These are phyloP conservation scores for Microcebus lehilahytsara DNA, from an alignment of 2,113 vertebrate species.

Conservation along the genomic window DNA sequence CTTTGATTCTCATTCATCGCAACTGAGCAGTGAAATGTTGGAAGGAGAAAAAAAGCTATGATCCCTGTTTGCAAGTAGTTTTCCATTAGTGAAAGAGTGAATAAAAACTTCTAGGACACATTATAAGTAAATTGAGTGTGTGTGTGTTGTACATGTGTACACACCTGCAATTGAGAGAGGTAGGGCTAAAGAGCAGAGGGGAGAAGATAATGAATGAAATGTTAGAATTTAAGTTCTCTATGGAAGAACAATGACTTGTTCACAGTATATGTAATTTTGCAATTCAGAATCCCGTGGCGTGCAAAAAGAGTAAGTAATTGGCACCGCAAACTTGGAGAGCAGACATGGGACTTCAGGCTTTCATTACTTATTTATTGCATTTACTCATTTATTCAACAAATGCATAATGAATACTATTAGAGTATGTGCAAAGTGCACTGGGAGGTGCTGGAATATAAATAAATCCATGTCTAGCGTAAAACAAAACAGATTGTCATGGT, in stretches of 20 bases:
- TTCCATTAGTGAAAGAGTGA: not conserved
- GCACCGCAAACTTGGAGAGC: not conserved
- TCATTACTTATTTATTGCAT: constrained; percentile 71
- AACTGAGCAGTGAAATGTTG: not conserved
- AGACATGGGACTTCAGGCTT: constrained; percentile 44
- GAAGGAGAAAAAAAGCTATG: not conserved
- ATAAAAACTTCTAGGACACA: not conserved
- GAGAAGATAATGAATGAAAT: not conserved
- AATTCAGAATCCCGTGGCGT: not conserved
- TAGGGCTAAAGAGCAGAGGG: not conserved
- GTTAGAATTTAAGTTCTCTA: not conserved
- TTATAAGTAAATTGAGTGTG: not conserved
- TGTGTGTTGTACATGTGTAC: not conserved
- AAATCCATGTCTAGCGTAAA: constrained; percentile 36
- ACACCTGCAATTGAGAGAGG: not conserved
- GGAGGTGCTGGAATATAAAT: constrained; percentile 48
- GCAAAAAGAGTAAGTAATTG: constrained; percentile 49
- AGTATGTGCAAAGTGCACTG: constrained; percentile 31
- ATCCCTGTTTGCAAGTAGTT: not conserved
- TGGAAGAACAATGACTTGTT: constrained; percentile 15
- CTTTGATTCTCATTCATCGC: not conserved
- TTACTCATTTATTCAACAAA: constrained; percentile 69
- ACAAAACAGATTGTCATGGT: constrained; percentile 12
- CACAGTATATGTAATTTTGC: not conserved
- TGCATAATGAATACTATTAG: constrained; percentile 52